Conservation (phyloP, 2,113 vertebrate species). For the Prietella phreatophila region DNA sequence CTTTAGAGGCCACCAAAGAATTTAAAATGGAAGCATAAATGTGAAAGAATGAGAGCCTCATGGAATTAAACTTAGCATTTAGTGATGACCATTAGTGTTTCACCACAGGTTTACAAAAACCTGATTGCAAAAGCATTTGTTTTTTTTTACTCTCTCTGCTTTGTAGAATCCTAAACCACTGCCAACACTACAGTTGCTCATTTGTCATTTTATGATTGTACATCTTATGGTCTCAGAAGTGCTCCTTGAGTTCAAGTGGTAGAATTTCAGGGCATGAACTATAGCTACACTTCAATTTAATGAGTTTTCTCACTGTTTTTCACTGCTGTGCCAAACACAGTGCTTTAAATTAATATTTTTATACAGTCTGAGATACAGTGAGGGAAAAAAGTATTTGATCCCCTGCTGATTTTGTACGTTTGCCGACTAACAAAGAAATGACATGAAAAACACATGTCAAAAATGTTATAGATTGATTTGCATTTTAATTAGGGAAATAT, state of each 20-base stretch:
- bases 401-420: no score
- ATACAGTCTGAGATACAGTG: background rate
- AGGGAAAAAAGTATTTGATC: no score
- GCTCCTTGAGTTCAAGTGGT: background rate
- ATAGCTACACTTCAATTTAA: background rate
- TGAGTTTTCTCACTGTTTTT: background rate
- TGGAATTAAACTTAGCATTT: background rate
- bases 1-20: background rate
- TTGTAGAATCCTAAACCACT: background rate
- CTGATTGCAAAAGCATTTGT: background rate
- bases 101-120: background rate
- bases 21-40: background rate
- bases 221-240: background rate
- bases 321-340: background rate
- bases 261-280: background rate
- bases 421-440: no score
- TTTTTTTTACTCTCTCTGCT: background rate
- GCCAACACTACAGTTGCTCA: conserved; percentile 3
- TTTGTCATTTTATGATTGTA: conserved; percentile 6
- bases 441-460: no score
- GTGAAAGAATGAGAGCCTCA: background rate
- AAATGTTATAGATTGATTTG: no score
- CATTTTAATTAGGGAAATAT: no score
- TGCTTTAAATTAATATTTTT: conserved; percentile 8
- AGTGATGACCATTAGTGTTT: background rate